Conservation (phyloP, 2,113 vertebrate genomes). For the Crotophaga sulcirostris region DNA sequence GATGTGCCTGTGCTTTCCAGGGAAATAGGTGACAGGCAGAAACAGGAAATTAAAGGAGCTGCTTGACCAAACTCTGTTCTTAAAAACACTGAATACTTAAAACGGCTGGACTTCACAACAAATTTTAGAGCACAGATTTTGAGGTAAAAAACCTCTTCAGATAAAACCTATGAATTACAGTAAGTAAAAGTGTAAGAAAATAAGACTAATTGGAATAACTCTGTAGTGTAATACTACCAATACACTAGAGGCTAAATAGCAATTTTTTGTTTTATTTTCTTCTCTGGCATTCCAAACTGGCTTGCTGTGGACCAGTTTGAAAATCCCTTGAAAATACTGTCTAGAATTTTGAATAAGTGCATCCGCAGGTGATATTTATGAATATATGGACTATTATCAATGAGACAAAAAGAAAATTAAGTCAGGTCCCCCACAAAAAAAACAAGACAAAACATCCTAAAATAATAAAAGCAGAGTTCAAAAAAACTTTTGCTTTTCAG, state of each 20-base stretch:
- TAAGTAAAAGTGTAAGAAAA: neutral
- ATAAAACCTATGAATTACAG: neutral
- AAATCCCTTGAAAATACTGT: neutral
- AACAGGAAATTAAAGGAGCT: slow-evolving; percentile 8
- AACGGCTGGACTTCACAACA: neutral
- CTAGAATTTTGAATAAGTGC: neutral
- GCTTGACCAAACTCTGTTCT: neutral
- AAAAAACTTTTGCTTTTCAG: neutral
- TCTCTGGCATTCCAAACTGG: neutral
- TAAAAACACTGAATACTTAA: neutral
- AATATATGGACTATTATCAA: neutral
- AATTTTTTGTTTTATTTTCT: neutral
- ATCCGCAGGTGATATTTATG: neutral
- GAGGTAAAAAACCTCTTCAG: neutral
- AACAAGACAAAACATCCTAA: neutral
- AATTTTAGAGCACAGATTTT: neutral
- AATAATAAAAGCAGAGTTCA: neutral
- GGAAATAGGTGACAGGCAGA: neutral
- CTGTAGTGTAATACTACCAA: neutral
- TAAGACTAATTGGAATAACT: neutral
- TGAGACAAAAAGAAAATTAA: neutral
- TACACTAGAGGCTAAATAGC: neutral
- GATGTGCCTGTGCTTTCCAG: neutral
- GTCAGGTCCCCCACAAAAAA: neutral
- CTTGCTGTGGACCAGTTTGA: neutral